Percentiles rank a stretch among this genome's conserved stretches.
phyloP scores from a whole-genome alignment of 2,113 vertebrate species.

The Sceloporus undulatus region DNA sequence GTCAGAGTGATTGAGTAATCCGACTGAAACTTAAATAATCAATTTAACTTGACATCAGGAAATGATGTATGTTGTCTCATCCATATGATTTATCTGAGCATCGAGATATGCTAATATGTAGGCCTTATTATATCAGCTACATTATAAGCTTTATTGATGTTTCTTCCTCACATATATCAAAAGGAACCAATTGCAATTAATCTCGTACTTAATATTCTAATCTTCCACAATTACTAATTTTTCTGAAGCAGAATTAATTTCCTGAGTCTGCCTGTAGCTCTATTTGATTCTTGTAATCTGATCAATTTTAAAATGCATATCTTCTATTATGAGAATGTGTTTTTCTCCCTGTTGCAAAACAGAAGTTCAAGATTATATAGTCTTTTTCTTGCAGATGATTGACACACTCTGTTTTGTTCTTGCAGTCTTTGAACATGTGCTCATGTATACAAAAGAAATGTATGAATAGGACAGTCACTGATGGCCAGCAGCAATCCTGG shows the following conservation, averaged over 20 bases:
- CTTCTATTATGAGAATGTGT: not conserved
- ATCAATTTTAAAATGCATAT: not conserved
- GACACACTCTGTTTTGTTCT: not conserved
- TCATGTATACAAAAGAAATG: not conserved
- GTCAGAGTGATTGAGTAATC: not conserved
- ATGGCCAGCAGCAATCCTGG: not conserved
- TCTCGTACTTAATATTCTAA: not conserved
- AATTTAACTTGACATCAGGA: not conserved
- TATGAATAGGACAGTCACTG: not conserved
- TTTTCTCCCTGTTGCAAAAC: not conserved
- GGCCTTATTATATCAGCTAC: not conserved
- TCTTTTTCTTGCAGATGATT: not conserved
- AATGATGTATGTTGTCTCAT: not conserved
- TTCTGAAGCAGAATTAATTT: slow-evolving; percentile 28
- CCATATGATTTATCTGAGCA: not conserved
- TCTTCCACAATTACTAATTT: not conserved
- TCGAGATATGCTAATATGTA: not conserved
- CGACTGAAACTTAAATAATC: not conserved
- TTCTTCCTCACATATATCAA: not conserved
- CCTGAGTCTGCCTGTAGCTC: not conserved
- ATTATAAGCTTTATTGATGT: not conserved
- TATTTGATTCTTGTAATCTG: slow-evolving; percentile 4
- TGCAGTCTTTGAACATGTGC: not conserved
- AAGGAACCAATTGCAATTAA: not conserved
- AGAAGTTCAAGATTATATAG: not conserved